These are phyloP conservation scores for Hypomesus transpacificus DNA, from an alignment of 2,113 vertebrate genomes.

Conservation along the genomic window DNA sequence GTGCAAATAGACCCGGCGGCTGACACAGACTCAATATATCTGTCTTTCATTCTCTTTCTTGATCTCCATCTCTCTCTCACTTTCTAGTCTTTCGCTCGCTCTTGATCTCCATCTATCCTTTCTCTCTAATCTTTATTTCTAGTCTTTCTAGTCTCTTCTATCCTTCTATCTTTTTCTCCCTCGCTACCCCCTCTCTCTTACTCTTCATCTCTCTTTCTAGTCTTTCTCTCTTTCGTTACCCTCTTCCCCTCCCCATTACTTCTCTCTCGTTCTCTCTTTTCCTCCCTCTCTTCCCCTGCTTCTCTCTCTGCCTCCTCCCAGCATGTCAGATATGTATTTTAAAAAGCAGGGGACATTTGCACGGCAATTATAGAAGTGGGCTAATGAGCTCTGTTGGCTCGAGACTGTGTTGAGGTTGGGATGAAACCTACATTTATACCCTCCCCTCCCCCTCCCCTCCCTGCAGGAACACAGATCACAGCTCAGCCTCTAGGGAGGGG, in stretches of 20 bases:
- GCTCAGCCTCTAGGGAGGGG: no score
- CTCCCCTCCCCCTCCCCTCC: no score
- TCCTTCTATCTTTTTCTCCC: neutral
- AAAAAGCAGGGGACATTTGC: neutral
- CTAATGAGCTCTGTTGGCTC: neutral
- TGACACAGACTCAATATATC: no score
- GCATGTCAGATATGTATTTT: neutral
- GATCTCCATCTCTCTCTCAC: no score
- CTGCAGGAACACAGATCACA: no score
- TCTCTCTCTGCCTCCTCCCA: neutral
- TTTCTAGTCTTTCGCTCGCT: no score
- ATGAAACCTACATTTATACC: neutral
- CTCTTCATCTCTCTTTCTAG: neutral
- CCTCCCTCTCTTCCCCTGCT: neutral
- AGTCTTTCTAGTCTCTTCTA: neutral
- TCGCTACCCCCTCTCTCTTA: neutral
- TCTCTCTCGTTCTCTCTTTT: neutral
- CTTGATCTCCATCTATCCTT: neutral
- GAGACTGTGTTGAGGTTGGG: neutral
- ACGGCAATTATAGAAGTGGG: neutral
- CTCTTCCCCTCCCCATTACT: neutral
- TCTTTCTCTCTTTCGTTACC: neutral
- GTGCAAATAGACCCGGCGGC: neutral
- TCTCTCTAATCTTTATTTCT: neutral
- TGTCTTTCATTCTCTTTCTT: no score